These are phyloP conservation scores for Nephrocerus scutellatus DNA, from an alignment of 2,888 invertebrate genomes.

Conservation along the genomic window DNA sequence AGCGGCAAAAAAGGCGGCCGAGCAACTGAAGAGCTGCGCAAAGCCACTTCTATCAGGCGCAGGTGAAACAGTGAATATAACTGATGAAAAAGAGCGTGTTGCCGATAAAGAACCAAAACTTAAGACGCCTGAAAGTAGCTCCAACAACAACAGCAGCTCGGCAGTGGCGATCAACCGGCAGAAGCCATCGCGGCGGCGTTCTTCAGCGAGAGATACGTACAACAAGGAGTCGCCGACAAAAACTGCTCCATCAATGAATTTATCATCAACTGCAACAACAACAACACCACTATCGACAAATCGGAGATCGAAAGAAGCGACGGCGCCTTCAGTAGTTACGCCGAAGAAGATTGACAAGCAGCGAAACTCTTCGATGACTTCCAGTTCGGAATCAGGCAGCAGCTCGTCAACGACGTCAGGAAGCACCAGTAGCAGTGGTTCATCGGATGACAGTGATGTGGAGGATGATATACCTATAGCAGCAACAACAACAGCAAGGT, in stretches of 20 bases:
- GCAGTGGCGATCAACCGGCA: no score
- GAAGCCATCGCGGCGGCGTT: constrained; percentile 28
- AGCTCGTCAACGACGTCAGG: constrained; percentile 32
- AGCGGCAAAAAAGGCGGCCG: constrained; percentile 86
- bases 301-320: constrained; percentile 34
- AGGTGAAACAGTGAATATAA: constrained; percentile 48
- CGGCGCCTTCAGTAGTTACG: not conserved
- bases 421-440: constrained; percentile 32
- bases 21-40: constrained; percentile 79
- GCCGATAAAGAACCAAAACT: constrained; percentile 29
- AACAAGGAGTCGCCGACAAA: not conserved
- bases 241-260: constrained; percentile 2
- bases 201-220: constrained; percentile 4
- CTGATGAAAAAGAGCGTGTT: constrained; percentile 23
- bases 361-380: constrained; percentile 30
- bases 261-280: not conserved
- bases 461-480: no score
- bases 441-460: constrained; percentile 23
- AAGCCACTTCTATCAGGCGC: constrained; percentile 71
- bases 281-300: constrained; percentile 21
- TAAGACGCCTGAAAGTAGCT: constrained; percentile 40
- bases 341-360: constrained; percentile 22
- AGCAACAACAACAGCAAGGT: constrained; percentile 17
- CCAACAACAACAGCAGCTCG: constrained; percentile 23
- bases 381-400: constrained; percentile 37